Percentiles rank a stretch among this genome's conserved stretches.
phyloP scores from a whole-genome alignment of 2,113 vertebrate genomes.

The Oncorhynchus mykiss region DNA sequence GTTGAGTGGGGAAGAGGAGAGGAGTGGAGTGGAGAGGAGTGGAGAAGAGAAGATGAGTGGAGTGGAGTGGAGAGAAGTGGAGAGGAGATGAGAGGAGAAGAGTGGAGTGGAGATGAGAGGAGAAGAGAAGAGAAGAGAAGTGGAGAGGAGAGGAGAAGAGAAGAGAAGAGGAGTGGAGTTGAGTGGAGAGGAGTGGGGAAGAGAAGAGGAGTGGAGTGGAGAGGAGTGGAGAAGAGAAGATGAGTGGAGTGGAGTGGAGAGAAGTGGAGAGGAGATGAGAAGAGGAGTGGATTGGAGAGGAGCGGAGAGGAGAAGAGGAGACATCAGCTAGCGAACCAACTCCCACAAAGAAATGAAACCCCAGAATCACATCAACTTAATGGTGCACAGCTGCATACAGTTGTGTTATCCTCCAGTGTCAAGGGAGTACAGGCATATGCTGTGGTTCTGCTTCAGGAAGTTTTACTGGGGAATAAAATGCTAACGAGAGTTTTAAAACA shows the following conservation, averaged over 20 bases:
- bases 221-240: too few relatives aligned
- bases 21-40: conserved; percentile 21
- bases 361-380: conserved; percentile 63
- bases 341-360: conserved; percentile 80
- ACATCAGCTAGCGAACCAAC: conserved; percentile 63
- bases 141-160: neutral
- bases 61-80: neutral
- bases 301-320: conserved; percentile 17
- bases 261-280: too few relatives aligned
- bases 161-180: too few relatives aligned
- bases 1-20: too few relatives aligned
- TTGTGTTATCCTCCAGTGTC: conserved; percentile 52
- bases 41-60: rapidly evolving
- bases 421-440: conserved; percentile 53
- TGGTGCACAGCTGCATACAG: conserved; percentile 52
- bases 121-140: too few relatives aligned
- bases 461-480: conserved; percentile 57
- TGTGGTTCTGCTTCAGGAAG: conserved; percentile 55
- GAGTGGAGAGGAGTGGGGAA: neutral
- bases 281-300: conserved; percentile 12
- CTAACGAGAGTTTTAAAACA: conserved; percentile 68
- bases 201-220: conserved; percentile 23
- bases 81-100: neutral
- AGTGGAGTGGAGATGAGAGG: conserved; percentile 23
- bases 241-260: too few relatives aligned